phyloP scores from a whole-genome alignment of 2,888 invertebrate genomes.

The Limnephilus auricula region DNA sequence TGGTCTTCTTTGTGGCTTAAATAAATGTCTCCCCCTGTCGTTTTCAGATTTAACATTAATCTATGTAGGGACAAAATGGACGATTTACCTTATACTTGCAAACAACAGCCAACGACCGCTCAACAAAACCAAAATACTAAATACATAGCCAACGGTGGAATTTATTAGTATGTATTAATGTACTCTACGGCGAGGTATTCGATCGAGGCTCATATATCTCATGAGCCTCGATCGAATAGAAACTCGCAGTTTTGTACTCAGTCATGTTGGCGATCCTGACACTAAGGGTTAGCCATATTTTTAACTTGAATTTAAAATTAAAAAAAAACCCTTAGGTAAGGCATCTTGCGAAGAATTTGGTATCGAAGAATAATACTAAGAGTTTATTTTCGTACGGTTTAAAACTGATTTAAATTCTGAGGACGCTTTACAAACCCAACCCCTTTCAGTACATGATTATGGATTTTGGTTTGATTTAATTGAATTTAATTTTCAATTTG shows the following conservation, averaged over 20 bases:
- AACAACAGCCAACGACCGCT: neutral
- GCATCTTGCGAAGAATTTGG: neutral
- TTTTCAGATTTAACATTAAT: constrained; percentile 30
- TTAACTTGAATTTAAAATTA: no score
- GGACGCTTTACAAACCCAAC: no score
- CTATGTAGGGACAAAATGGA: neutral
- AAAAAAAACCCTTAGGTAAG: no score
- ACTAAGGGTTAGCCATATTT: neutral
- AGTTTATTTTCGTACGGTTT: no score
- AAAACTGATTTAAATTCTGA: no score
- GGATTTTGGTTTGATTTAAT: no score
- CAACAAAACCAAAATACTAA: neutral
- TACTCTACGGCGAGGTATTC: neutral
- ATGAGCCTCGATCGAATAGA: neutral
- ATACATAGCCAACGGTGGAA: neutral
- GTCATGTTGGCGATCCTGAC: neutral
- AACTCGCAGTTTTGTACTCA: neutral
- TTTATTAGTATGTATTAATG: neutral
- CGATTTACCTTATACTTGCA: neutral
- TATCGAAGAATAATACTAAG: no score
- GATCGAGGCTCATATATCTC: no score
- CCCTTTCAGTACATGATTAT: no score
- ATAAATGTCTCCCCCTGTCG: constrained; percentile 23
- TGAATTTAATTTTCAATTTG: no score
- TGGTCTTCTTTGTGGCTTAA: constrained; percentile 30